Conservation (phyloP, 2,888 invertebrate genomes). For the Rutpela maculata region DNA sequence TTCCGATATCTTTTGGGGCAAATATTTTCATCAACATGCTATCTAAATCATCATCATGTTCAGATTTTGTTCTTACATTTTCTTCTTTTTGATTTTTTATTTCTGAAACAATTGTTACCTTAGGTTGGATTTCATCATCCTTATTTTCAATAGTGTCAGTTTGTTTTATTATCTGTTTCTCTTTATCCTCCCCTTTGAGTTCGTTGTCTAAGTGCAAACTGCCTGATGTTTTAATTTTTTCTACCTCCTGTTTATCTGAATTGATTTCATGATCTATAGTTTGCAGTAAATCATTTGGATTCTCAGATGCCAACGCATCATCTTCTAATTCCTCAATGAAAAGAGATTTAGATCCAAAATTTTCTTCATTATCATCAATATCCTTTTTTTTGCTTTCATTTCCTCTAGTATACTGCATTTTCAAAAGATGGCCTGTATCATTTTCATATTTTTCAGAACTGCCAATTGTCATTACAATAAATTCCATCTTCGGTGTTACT, state of each 20-base stretch:
- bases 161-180: not conserved
- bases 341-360: not conserved
- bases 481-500: not conserved
- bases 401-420: not conserved
- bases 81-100: not conserved
- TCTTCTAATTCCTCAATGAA: not conserved
- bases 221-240: not conserved
- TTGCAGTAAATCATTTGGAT: not conserved
- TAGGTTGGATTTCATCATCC: not conserved
- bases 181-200: not conserved
- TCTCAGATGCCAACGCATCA: not conserved
- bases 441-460: not conserved
- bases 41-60: constrained; percentile 19
- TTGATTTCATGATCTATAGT: not conserved
- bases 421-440: not conserved
- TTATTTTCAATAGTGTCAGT: not conserved
- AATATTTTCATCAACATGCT: not conserved
- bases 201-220: not conserved
- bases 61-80: not conserved
- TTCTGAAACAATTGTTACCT: not conserved
- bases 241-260: not conserved
- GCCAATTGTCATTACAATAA: not conserved
- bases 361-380: not conserved
- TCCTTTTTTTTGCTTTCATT: not conserved
- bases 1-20: not conserved